Conservation (phyloP, 2,888 invertebrate genomes). For the Macropis europaea region DNA sequence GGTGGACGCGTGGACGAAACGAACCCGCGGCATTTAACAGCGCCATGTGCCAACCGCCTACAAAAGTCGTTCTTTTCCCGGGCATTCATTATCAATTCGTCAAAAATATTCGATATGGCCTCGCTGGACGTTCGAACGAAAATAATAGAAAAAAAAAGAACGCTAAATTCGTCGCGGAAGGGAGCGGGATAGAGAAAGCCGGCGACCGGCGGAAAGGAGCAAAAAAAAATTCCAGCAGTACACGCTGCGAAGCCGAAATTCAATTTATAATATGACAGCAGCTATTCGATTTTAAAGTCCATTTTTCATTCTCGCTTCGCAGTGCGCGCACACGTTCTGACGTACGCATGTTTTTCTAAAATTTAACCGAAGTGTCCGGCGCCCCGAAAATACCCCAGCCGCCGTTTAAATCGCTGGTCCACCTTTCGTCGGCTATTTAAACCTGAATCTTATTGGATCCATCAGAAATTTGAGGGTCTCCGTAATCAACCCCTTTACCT, state of each 20-base stretch:
- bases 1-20: slow-evolving; percentile 30
- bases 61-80: slow-evolving; percentile 57
- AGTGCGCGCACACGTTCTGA: slow-evolving; percentile 60
- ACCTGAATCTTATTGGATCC: slow-evolving; percentile 40
- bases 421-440: slow-evolving; percentile 16
- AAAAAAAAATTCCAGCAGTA: slow-evolving; percentile 63
- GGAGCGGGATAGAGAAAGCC: slow-evolving; percentile 64
- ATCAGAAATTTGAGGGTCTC: too few species aligned
- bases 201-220: slow-evolving; percentile 45
- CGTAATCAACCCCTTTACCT: too few species aligned
- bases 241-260: slow-evolving; percentile 74
- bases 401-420: slow-evolving; percentile 58
- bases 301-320: slow-evolving; percentile 72
- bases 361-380: slow-evolving; percentile 63
- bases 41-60: slow-evolving; percentile 39
- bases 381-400: slow-evolving; percentile 56
- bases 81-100: slow-evolving; percentile 73
- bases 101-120: slow-evolving; percentile 64
- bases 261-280: slow-evolving; percentile 78
- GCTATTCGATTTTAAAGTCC: slow-evolving; percentile 78
- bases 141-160: slow-evolving; percentile 45
- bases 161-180: slow-evolving; percentile 64
- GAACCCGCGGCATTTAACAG: slow-evolving; percentile 51
- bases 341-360: slow-evolving; percentile 65
- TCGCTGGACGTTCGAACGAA: slow-evolving; percentile 50